Conservation (phyloP, 2,888 invertebrate genomes). For the Drosophila hamatofila region DNA sequence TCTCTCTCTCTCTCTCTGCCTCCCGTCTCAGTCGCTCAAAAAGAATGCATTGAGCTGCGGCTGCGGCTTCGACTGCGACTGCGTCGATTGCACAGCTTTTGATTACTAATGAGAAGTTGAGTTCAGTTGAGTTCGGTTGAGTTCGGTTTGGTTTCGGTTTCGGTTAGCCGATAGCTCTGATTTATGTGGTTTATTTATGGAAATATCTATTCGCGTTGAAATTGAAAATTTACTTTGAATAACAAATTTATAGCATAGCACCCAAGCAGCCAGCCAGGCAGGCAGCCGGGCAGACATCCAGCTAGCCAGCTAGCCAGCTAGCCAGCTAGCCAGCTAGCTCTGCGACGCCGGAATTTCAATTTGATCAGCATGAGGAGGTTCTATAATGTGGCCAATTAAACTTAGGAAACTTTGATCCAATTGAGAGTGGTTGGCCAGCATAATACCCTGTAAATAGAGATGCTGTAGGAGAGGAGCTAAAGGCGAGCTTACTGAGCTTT, state of each 20-base stretch:
- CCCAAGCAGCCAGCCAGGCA: constrained; percentile 13
- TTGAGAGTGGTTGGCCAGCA: background rate
- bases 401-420: background rate
- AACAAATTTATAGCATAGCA: constrained; percentile 60
- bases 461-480: background rate
- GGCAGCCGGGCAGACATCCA: too few relatives aligned
- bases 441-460: constrained; percentile 2
- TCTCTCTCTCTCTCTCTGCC: background rate
- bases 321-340: background rate
- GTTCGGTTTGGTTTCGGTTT: constrained; percentile 38
- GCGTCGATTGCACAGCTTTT: constrained; percentile 67
- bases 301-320: background rate
- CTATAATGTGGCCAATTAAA: constrained; percentile 20
- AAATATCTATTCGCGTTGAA: constrained; percentile 75
- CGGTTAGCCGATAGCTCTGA: constrained; percentile 68
- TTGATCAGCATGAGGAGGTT: constrained; percentile 27
- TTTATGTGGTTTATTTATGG: constrained; percentile 79
- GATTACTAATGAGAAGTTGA: constrained; percentile 74
- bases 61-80: background rate
- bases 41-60: constrained; percentile 63
- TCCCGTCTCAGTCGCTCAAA: constrained; percentile 21
- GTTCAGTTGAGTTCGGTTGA: constrained; percentile 38
- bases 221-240: constrained; percentile 77
- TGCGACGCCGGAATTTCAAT: constrained; percentile 59
- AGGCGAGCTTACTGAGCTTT: background rate